These are phyloP conservation scores for Peromyscus californicus DNA, from an alignment of 2,113 vertebrate species.

Conservation along the genomic window DNA sequence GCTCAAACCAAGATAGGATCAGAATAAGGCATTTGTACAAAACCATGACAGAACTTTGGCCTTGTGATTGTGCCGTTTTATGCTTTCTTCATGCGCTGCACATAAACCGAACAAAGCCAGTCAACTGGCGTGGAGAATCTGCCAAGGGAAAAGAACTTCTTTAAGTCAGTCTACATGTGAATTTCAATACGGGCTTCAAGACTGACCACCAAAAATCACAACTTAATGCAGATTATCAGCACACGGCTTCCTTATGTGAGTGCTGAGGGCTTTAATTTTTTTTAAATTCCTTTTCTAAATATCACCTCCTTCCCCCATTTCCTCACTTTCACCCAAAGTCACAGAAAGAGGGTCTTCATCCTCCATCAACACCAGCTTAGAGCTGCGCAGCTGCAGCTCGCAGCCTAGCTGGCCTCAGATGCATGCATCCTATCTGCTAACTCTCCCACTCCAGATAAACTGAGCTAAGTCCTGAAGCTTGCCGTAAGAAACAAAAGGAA, in stretches of 20 bases:
- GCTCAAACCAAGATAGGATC: conserved; percentile 45
- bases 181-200: conserved; percentile 37
- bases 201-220: background rate
- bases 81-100: background rate
- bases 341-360: conserved; percentile 6
- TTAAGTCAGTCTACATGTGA: conserved; percentile 37
- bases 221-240: background rate
- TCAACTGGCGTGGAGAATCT: background rate
- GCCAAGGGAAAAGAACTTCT: background rate
- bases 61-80: background rate
- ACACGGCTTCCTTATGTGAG: background rate
- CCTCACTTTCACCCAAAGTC: conserved; percentile 52
- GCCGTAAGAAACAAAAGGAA: conserved; percentile 61
- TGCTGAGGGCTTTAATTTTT: background rate
- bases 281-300: background rate
- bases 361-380: background rate
- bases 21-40: conserved; percentile 10
- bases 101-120: background rate
- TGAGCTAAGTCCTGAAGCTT: conserved; percentile 45
- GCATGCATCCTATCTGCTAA: background rate
- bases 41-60: conserved; percentile 27
- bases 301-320: background rate
- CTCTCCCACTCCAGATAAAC: conserved; percentile 43
- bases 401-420: background rate
- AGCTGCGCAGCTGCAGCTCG: background rate